Evolutionary conservation across 2,888 invertebrate species (phyloP), one percentile per base, ranked within the genome.

Genomic region (Spicauda simplicius): DNA sequence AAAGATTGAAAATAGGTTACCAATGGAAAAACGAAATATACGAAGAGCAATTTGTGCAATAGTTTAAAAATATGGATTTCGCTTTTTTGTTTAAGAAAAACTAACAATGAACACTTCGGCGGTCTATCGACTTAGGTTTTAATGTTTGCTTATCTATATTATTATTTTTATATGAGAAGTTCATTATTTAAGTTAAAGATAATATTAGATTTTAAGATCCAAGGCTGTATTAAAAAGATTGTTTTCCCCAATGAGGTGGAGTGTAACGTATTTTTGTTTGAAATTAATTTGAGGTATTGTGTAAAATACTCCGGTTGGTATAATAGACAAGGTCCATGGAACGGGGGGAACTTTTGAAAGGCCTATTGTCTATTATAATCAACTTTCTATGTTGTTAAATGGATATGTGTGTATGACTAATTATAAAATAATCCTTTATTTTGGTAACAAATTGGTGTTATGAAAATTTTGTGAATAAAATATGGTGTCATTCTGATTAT

Each of bases 371-470:
- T 85, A 84, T 87, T 87, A 80, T 77, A 80, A 76, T 77, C 84
- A 82, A 78, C 80, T 79, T 79, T 78, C 78, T 85, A 85, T 85
- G 86, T 90, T 90, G 90, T 90, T 90, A 85, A 75, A 80, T 86
- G 86, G 80, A 86, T 83, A 83, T 85, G 86, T 87, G 90, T 90
- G 88, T 90, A 88, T 87, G 88, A 90, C 88, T 91, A 91, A 90
- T 88, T 85, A 87, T 86, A 87, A 77, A 88, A 87, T 86, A 87
- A 88, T 86, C 86, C 84, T 87, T 91, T 92, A 92, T 91, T 92
- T 92, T 92, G 91, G 88, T 92, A 91, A 90, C 87, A 88, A 88
- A 89, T 91, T 90, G 90, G 90, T 91, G 91, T 92, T 91, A 91
- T 90, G 86, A 90, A 86, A 87, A 87, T 82, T 85, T 88, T 92